Conservation (phyloP, 1,140 invertebrate species). For the Homarus americanus region DNA sequence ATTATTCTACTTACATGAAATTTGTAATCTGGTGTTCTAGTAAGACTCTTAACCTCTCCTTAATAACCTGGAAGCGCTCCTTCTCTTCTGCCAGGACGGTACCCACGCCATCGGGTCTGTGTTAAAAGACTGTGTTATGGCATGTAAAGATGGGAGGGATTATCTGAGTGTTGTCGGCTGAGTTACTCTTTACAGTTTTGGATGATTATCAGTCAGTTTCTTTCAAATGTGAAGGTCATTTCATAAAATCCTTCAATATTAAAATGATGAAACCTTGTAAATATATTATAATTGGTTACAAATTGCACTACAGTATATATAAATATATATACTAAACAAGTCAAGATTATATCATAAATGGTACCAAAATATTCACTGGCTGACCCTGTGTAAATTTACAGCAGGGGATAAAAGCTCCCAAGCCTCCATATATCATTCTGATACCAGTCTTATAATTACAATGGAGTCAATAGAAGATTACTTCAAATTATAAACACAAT, state of each 20-base stretch:
- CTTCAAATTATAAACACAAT: not conserved
- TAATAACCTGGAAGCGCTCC: constrained; percentile 98
- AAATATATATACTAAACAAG: too few species aligned
- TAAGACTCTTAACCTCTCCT: constrained; percentile 93
- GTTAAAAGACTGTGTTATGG: constrained; percentile 26
- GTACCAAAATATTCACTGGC: not conserved
- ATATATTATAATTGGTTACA: not conserved
- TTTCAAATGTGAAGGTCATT: too few species aligned
- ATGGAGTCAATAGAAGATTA: not conserved
- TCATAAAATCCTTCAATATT: not conserved
- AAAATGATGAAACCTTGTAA: not conserved
- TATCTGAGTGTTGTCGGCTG: not conserved
- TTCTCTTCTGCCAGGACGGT: constrained; percentile 98
- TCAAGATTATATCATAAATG: not conserved
- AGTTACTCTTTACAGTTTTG: not conserved
- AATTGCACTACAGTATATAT: too few species aligned
- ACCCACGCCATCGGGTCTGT: constrained; percentile 97
- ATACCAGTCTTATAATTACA: not conserved
- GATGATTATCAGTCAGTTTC: not conserved
- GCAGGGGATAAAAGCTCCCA: not conserved
- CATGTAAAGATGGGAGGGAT: not conserved
- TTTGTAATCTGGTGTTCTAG: constrained; percentile 99
- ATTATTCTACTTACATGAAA: constrained; percentile 86
- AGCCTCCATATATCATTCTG: not conserved
- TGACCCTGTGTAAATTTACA: not conserved